phyloP scores from a whole-genome alignment of 1,140 invertebrate species.

The Thaumatotibia leucotreta region DNA sequence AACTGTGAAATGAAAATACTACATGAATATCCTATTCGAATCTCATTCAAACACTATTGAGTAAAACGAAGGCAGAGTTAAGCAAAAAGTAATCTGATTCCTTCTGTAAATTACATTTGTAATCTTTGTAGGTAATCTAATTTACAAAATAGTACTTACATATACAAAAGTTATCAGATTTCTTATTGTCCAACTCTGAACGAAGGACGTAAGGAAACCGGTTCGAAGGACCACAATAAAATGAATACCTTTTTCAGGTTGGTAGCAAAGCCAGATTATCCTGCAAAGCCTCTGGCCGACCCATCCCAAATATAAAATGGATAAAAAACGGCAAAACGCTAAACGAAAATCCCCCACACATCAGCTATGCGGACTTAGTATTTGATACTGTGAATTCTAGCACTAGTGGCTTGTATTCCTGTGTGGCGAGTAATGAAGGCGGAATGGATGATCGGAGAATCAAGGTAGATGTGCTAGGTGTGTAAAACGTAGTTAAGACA shows the following conservation, averaged over 20 bases:
- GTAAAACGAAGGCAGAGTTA: too few relatives aligned
- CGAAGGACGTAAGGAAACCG: too few relatives aligned
- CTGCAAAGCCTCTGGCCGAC: constrained; percentile 50
- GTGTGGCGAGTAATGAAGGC: constrained; percentile 55
- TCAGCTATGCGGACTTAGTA: constrained; percentile 45
- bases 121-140: too few relatives aligned
- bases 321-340: constrained; percentile 47
- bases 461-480: constrained; percentile 60
- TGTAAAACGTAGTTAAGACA: constrained; percentile 12
- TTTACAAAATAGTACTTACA: too few relatives aligned
- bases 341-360: constrained; percentile 32
- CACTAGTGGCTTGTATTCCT: constrained; percentile 51
- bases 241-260: constrained; percentile 29
- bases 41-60: too few relatives aligned
- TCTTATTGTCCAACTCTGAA: too few relatives aligned
- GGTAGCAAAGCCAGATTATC: constrained; percentile 39
- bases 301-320: constrained; percentile 56
- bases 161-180: too few relatives aligned
- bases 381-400: constrained; percentile 30
- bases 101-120: too few relatives aligned
- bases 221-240: neutral
- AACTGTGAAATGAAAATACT: too few relatives aligned
- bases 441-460: constrained; percentile 49
- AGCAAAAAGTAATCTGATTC: too few relatives aligned
- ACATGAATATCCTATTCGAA: too few relatives aligned